Base-by-base conservation (phyloP, 1,140 invertebrate species). In the Saccostrea echinata region DNA sequence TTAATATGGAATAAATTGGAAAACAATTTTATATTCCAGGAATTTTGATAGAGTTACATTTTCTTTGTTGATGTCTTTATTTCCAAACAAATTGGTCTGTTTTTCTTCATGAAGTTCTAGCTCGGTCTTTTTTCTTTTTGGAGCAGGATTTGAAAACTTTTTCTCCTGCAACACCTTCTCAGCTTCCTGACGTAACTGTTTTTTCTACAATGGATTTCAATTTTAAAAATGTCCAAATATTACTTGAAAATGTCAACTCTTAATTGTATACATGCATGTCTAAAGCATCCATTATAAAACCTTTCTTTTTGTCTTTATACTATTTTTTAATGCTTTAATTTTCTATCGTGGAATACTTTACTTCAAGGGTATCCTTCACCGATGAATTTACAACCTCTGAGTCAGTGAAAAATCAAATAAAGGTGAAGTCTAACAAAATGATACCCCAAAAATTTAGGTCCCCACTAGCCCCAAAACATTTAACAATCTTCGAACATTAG, bases 81-180 rank as follows among this genome's bases (percentile, higher is more conserved):
- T 43, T 57, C 84, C 84, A 68, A 85, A 85, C 84, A 85, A 51
- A 71, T 33, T 24, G 6, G 52, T 68, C 51, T 68, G 61, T 35
- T 85, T 85, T 61, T 85, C 84, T 13, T 30, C 13, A 9, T 68
- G 55, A 12, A 16, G 30, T 43, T 68, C 57, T 24, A 85, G 35
- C 6, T 64, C 57, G 9, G 84, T 68, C 13, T 43, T 68, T n/a
- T 68, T 57, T 68, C 24, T 33, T 57, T 85, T 57, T 6, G n/a
- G 16, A 0, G 55, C 57, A n/a, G 84, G 84, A 24, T 85, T 85
- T 12, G 68, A 43, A 24, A 68, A 61, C 84, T 51, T 51, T 24
- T 85, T 61, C n/a, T 85, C 84, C 61, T 85, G 84, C 43, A 85
- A 51, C 35, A 68, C n/a, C 16, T 85, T 85, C 16, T 71, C 68